Base-by-base conservation (phyloP, 2,888 invertebrate species). In the Cephonodes hylas region DNA sequence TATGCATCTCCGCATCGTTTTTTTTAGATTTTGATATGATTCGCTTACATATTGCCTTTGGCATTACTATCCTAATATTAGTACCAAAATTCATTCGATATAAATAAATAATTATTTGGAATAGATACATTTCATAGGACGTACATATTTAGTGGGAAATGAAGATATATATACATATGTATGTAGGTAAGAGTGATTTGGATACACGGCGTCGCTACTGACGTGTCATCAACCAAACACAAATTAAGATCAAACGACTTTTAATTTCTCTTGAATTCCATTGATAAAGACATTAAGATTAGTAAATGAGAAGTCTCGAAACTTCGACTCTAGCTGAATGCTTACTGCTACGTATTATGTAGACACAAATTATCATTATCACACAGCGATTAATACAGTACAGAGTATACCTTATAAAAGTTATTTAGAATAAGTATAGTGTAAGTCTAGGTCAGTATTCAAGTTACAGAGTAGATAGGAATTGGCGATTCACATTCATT, bases 21-120 rank as follows among this genome's bases (percentile, higher is more conserved):
- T 66, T 58, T 63, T 68, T 73, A 65, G 66, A 65, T 66, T 68
- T 66, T 85, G 86, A 86, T 86, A 86, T 86, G 86, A 81, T 63
- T 77, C 60, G 64, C 71, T 79, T 81, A 75, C 63, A 71, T 60
- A 56, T 64, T 78, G 84, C 85, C 84, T 85, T 84, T 79, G 85
- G 84, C 85, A 76, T 70, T 69, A 64, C 63, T 61, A 66, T 63
- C 58, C 59, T 64, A 60, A 59, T 62, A 61, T 65, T 68, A 68
- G 31, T 31, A 53, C 53, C 53, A 27, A 53, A 8, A 8, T 53
- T 53, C 27, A 31, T 53, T 53, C 18, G 61, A 66, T 61, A 60
- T 61, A 48, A 25, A n/a, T n/a, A n/a, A 53, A 27, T 13, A 59
- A 61, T 61, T 31, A 34, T 34, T 53, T 53, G n/a, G 3, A 61